Base-by-base conservation (phyloP, 2,888 invertebrate species). In the Meloe dianella region DNA sequence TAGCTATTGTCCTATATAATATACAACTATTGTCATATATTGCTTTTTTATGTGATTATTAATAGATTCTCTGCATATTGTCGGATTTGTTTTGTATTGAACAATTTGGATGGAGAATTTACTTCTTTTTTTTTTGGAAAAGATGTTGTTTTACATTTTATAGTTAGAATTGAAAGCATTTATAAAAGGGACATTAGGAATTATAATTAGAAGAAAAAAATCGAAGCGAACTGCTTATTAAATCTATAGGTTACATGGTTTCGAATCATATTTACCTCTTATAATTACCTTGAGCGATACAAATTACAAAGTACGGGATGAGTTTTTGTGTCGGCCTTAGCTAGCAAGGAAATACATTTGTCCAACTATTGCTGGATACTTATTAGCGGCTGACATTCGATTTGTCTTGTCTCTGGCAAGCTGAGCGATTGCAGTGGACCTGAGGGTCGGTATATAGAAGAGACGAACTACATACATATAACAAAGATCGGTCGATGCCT, bases 371-470 rank as follows among this genome's bases (percentile, higher is more conserved):
- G 81, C 83, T 81, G 83, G 84, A 82, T 84, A 84, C 85, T 85
- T 85, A 85, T 85, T 85, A 85, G 83, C 80, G 84, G 81, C 84
- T 85, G 85, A 85, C 85, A 83, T 84, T 84, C 85, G 85, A 85
- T 85, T 85, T 85, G 85, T 85, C 85, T 85, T 84, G 82, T 83
- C 82, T 80, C 80, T 76, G 80, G 76, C 77, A 77, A 79, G 77
- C 79, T 81, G 82, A 83, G 80, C 82, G 83, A 83, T 83, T 80
- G 82, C 82, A 76, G 78, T 75, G 79, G 78, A 77, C 77, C 76
- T 70, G 65, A 73, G 71, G 67, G 70, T 63, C 63, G 71, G 59
- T 66, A 41, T 65, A 72, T 63, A 70, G 68, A 64, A 65, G 61
- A 60, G 64, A 65, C 68, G 70, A 66, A 67, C 63, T 47, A 32